Conservation (phyloP, 53 echinoderm and acorn worm genomes). For the Henricia sp. region DNA sequence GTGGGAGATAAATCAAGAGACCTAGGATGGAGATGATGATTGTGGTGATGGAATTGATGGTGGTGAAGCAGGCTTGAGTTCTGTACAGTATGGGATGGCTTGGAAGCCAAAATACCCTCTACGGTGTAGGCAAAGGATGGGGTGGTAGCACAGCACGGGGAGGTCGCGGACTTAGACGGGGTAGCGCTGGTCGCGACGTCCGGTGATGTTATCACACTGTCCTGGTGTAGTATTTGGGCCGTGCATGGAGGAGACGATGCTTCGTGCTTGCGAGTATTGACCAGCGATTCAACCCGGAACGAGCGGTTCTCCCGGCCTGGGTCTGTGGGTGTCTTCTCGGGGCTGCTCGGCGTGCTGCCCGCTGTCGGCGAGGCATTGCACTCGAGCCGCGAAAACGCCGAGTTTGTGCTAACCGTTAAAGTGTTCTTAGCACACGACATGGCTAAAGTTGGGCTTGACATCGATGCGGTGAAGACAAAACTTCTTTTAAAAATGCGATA, state of each 20-base stretch:
- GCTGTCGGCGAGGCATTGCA: slow-evolving; percentile 64
- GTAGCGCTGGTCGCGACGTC: slow-evolving; percentile 56
- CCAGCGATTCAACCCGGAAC: slow-evolving; percentile 68
- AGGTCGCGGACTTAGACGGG: slow-evolving; percentile 51
- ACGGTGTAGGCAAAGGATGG: slow-evolving; percentile 61
- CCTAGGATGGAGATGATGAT: slow-evolving; percentile 16
- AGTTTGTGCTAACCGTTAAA: slow-evolving; percentile 90
- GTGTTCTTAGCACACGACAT: slow-evolving; percentile 73
- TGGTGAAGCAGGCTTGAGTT: slow-evolving; percentile 41
- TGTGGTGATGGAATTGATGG: slow-evolving; percentile 57
- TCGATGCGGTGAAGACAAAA: not conserved
- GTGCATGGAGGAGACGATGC: slow-evolving; percentile 32
- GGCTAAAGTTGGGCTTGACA: not conserved
- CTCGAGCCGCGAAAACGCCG: slow-evolving; percentile 83
- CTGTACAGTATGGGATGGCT: not conserved
- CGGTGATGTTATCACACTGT: slow-evolving; percentile 31
- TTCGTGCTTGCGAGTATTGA: slow-evolving; percentile 48
- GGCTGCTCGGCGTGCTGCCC: slow-evolving; percentile 59
- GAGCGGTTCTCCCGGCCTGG: slow-evolving; percentile 61
- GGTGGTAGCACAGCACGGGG: slow-evolving; percentile 45
- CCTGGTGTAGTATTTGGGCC: slow-evolving; percentile 1
- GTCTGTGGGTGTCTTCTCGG: slow-evolving; percentile 52
- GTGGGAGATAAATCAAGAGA: slow-evolving; percentile 46
- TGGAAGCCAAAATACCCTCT: slow-evolving; percentile 67
- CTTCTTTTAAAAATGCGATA: not conserved